phyloP scores from a whole-genome alignment of 2,888 invertebrate species.

The Dorcus parallelipipedus region DNA sequence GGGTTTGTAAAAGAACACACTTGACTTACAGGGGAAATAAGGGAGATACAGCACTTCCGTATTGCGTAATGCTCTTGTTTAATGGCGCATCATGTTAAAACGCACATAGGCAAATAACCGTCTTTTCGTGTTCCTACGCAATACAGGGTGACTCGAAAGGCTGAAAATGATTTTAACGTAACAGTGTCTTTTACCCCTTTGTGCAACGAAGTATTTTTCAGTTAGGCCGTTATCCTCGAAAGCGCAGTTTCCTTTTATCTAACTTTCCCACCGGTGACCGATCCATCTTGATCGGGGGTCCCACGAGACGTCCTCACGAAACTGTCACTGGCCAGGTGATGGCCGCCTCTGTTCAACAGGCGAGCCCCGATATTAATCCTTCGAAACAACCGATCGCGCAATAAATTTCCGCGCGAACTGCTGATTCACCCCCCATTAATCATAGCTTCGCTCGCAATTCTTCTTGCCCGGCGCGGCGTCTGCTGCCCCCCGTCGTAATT shows the following conservation, averaged over 20 bases:
- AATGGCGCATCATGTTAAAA: too few relatives aligned
- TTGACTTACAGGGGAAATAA: too few relatives aligned
- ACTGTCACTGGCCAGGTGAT: constrained; percentile 21
- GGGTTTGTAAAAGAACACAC: too few relatives aligned
- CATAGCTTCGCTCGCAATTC: constrained; percentile 24
- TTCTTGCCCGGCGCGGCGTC: constrained; percentile 3
- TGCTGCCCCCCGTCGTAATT: constrained; percentile 2
- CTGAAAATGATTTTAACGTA: too few relatives aligned
- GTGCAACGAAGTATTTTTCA: background rate
- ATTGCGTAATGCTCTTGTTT: too few relatives aligned
- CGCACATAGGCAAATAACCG: too few relatives aligned
- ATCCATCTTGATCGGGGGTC: constrained; percentile 21
- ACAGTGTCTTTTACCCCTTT: constrained; percentile 5
- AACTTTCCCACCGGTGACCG: constrained; percentile 15
- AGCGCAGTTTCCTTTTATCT: constrained; percentile 1
- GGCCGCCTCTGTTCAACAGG: constrained; percentile 25
- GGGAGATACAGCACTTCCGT: too few relatives aligned
- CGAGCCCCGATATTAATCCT: constrained; percentile 22
- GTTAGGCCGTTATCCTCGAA: background rate
- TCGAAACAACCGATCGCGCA: constrained; percentile 18
- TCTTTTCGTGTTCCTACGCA: too few relatives aligned
- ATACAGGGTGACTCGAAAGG: too few relatives aligned
- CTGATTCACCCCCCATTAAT: constrained; percentile 37
- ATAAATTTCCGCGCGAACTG: constrained; percentile 36
- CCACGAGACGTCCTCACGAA: constrained; percentile 13